Percentiles rank a stretch among this genome's conserved stretches.
phyloP scores from a whole-genome alignment of 2,797 vertebrate genomes.

The Octomys mimax region DNA sequence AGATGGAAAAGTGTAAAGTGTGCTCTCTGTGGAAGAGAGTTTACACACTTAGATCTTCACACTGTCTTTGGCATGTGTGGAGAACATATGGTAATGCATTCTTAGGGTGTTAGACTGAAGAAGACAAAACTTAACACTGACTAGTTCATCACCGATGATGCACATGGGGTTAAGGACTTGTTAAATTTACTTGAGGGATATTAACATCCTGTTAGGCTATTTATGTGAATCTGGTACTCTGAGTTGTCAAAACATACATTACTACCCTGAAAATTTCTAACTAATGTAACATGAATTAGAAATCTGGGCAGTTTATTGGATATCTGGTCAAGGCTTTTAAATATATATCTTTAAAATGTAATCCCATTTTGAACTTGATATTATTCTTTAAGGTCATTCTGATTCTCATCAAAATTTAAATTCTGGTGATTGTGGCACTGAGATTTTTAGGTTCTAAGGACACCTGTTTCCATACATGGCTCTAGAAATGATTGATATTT shows the following conservation, averaged over 20 bases:
- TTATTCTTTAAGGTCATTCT: background rate
- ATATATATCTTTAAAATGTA: background rate
- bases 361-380: background rate
- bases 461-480: background rate
- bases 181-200: background rate
- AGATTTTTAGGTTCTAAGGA: no score
- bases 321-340: background rate
- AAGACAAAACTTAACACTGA: background rate
- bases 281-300: background rate
- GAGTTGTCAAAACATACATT: background rate
- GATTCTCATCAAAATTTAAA: background rate
- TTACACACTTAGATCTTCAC: background rate
- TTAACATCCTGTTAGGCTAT: background rate
- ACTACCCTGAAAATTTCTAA: background rate
- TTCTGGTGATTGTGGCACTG: background rate
- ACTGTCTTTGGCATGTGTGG: background rate
- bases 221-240: background rate
- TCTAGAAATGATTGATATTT: background rate
- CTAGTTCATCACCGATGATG: background rate
- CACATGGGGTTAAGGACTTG: background rate
- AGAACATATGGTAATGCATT: background rate
- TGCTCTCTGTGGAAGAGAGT: background rate
- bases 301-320: background rate
- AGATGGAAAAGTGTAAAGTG: conserved; percentile 24
- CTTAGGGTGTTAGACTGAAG: background rate